Base-by-base conservation (phyloP, 2,888 invertebrate genomes). In the Aproaerema taeniolella region DNA sequence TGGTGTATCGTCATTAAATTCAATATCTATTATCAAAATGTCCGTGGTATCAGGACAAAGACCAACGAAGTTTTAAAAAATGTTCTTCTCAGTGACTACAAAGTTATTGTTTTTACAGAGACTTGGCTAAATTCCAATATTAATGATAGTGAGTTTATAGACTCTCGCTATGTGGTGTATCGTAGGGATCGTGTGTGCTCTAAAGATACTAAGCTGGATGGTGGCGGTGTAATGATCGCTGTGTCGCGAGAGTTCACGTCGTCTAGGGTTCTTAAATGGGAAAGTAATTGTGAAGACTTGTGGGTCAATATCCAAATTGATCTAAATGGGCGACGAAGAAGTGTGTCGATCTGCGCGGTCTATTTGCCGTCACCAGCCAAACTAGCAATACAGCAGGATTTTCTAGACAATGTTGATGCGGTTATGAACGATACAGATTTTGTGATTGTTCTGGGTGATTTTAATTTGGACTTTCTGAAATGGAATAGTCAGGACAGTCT, bases 141-240 rank as follows among this genome's bases (percentile, higher is more conserved):
- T n/a, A 9, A 6, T 8, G 28, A 28, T 28, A 10, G 28, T 28
- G 28, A 28, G n/a, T 28, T 28, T 28, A 28, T 28, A n/a, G 28
- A 28, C 28, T 28, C 28, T 10, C 5, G 28, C 3, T 28, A 28
- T 28, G n/a, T 7, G n/a, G 28, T 28, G n/a, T 28, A 28, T 10
- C 4, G 28, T 7, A 6, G 28, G 3, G 28, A 28, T 28, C 28
- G 28, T 7, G 9, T 10, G 3, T n/a, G 28, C n/a, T 28, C 28
- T 9, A 28, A 28, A 9, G n/a, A 28, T 28, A n/a, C 28, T 10
- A 28, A 28, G n/a, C 10, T 28, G 28, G 28, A 28, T 28, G 28
- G 28, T 28, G 28, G 28, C 28, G 28, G 28, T 28, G 28, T 28
- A 28, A 9, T 28, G n/a, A 28, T 28, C 3, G 28, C 28, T 8